These are phyloP conservation scores for Paedocypris micromegethes DNA, from an alignment of 2,797 vertebrate genomes.

Conservation along the genomic window DNA sequence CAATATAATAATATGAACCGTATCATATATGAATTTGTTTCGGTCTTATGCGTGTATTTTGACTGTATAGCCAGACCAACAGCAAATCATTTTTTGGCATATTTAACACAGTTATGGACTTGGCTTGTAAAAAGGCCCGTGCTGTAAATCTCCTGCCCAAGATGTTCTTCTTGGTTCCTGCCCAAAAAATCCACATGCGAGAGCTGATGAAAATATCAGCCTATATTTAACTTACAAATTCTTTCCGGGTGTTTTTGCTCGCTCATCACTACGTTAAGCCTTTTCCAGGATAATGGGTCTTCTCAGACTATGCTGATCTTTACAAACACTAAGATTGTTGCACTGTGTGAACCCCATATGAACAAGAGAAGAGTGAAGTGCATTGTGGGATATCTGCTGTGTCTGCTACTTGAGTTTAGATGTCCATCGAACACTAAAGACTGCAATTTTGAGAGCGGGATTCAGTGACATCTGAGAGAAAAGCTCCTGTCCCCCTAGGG, in stretches of 20 bases:
- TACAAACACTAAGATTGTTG: neutral
- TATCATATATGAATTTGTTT: no score
- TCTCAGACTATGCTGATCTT: neutral
- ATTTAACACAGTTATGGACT: constrained; percentile 3
- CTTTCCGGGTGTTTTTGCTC: constrained; percentile 10
- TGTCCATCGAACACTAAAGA: neutral
- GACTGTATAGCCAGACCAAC: no score
- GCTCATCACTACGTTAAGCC: constrained; percentile 5
- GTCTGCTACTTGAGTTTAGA: constrained; percentile 2
- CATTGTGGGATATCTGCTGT: neutral
- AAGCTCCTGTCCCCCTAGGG: constrained; percentile 13
- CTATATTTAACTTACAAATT: constrained; percentile 36
- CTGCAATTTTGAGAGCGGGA: constrained; percentile 5
- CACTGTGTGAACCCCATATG: neutral
- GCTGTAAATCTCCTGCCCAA: neutral
- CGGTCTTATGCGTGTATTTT: no score
- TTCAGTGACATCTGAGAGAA: constrained; percentile 2
- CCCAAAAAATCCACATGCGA: constrained; percentile 26
- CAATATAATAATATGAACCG: no score
- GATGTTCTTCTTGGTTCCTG: constrained; percentile 1
- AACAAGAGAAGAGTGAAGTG: neutral
- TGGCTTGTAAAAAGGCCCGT: neutral
- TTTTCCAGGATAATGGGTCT: neutral
- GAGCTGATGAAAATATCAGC: neutral
- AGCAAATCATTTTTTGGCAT: neutral